Base-by-base conservation (phyloP, 2,888 invertebrate species). In the Lasiommata megera region DNA sequence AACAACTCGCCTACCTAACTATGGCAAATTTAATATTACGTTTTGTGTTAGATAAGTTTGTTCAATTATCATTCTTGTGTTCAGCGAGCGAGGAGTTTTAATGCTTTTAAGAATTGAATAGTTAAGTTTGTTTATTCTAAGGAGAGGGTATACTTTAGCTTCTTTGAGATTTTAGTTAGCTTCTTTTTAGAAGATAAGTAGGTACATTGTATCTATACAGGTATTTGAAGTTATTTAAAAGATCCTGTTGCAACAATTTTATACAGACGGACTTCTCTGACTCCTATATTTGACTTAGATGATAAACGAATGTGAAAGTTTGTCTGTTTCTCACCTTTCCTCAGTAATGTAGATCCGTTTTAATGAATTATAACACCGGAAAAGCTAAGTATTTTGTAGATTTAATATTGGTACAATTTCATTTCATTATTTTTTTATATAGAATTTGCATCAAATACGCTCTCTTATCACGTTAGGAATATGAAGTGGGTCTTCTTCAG, bases 101-200 rank as follows among this genome's bases (percentile, higher is more conserved):
- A n/a, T 29, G 12, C 6, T 18, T 52, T 41, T 14, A 1, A 16
- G 2, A 16, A 7, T 1, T 31, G 31, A 12, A 31, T 14, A 11
- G 17, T 29, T 51, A 11, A 31, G 14, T 34, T 40, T 41, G 31
- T 51, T 36, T 12, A 11, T 38, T 17, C 17, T 1, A 48, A 41
- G 54, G 51, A 29, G 17, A 46, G 54, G 58, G 51, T 58, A 36
- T 51, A 23, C 14, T 43, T 52, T 56, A 43, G 48, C 53, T 60
- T 54, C 60, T 47, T 57, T 54, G 48, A 12, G 17, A 16, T 29
- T 29, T 36, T 14, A 17, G 17, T 17, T 28, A 17, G 50, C 14
- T 50, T 38, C 16, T 28, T 36, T 34, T 48, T 17, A 16, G 5
- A 8, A 23, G 17, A 6, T 12, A 38, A 14, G n/a, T n/a, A n/a